Conservation (phyloP, 2,797 vertebrate genomes). For the Pseudotriccus pelzelni region DNA sequence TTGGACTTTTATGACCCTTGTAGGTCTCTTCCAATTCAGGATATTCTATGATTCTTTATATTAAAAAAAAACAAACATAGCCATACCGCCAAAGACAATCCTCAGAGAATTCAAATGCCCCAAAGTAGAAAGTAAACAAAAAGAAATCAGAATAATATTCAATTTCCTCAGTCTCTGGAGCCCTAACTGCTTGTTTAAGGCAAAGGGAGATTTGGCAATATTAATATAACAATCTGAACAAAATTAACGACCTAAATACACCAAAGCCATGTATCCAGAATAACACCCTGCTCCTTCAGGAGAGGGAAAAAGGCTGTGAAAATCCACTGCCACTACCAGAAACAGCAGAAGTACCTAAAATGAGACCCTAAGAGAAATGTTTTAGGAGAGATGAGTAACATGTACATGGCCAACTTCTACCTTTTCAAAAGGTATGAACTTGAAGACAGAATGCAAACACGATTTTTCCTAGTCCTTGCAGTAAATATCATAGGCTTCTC, state of each 20-base stretch:
- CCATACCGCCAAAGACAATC: neutral
- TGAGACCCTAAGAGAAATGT: neutral
- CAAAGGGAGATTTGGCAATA: neutral
- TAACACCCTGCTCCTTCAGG: neutral
- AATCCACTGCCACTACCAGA: neutral
- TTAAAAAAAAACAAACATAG: neutral
- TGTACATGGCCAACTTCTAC: accelerated
- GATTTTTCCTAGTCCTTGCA: neutral
- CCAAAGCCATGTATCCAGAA: neutral
- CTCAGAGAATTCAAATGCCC: neutral
- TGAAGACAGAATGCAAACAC: neutral
- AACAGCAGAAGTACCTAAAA: neutral
- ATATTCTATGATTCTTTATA: neutral
- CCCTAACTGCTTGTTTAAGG: neutral
- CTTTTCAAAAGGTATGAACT: neutral
- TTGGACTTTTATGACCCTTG: neutral
- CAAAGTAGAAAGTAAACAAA: neutral
- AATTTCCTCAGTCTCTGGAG: neutral
- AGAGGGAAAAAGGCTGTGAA: neutral
- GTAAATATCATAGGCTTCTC: neutral
- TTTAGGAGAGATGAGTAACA: neutral
- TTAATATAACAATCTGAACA: neutral
- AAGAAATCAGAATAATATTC: neutral
- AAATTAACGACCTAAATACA: neutral
- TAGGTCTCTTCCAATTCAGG: neutral